A percentile compares a stretch with the other conserved stretches of the same genome.
Conservation (phyloP, 2,888 invertebrate species). For the Harpalus rubripes region DNA sequence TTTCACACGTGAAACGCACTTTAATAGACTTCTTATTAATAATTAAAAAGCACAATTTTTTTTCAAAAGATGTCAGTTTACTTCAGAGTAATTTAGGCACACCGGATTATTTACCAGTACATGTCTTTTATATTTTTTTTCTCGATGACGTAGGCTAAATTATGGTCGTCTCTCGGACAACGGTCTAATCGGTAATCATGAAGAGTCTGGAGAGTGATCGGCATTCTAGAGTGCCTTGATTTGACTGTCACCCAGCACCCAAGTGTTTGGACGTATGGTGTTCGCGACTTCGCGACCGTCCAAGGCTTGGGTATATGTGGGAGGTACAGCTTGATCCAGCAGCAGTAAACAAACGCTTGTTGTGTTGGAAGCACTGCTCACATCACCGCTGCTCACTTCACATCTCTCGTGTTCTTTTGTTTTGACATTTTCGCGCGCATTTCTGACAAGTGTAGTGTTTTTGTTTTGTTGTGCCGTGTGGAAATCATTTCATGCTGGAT, state of each 20-base stretch:
- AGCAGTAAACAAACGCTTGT: constrained; percentile 22
- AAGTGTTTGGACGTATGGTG: background rate
- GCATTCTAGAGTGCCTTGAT: background rate
- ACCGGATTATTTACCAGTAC: too few species aligned
- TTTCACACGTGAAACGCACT: too few species aligned
- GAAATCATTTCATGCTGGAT: constrained; percentile 23
- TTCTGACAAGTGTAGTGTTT: background rate
- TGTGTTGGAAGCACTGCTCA: constrained; percentile 1
- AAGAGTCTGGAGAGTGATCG: background rate
- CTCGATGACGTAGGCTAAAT: too few species aligned
- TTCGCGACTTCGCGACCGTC: background rate
- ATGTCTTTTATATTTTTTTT: too few species aligned
- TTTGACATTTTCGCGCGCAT: constrained; percentile 16
- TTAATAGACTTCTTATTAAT: too few species aligned
- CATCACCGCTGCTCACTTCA: background rate
- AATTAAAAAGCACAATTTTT: too few species aligned
- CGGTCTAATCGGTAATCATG: too few species aligned
- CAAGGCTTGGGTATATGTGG: constrained; percentile 9
- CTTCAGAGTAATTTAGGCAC: too few species aligned
- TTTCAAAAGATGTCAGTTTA: too few species aligned
- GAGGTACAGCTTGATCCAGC: constrained; percentile 12
- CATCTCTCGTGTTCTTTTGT: background rate
- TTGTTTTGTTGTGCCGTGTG: background rate
- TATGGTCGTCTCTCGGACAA: too few species aligned
- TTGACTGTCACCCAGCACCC: constrained; percentile 4